Evolutionary conservation across 92 coral and sea anemone genomes (phyloP).

Genomic region (Epizoanthus scotinus): DNA sequence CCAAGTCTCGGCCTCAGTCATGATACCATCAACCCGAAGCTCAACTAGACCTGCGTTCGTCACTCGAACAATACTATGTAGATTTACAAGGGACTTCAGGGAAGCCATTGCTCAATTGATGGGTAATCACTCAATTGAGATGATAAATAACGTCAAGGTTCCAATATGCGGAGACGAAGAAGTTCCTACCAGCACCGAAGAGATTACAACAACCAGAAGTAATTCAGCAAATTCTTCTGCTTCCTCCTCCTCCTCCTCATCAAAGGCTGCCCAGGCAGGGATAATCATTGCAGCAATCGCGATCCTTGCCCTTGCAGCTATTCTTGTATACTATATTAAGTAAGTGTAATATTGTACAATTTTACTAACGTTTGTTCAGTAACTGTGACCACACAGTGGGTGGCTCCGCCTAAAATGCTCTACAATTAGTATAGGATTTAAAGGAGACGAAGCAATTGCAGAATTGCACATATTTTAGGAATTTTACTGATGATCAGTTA

Average conservation of each 20-base stretch:
- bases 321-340: neutral
- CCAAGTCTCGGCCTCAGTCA: neutral
- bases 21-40: neutral
- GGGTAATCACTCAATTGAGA: conserved; percentile 13
- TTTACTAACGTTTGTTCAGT: no score
- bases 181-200: neutral
- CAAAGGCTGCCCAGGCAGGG: conserved; percentile 21
- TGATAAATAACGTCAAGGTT: neutral
- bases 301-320: conserved; percentile 4
- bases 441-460: no score
- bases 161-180: neutral
- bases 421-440: no score
- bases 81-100: conserved; percentile 32
- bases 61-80: conserved; percentile 6
- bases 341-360: neutral
- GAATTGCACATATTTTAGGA: no score
- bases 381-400: no score
- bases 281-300: conserved; percentile 13
- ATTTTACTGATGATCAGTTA: no score
- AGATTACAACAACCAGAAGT: neutral
- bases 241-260: neutral
- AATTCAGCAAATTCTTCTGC: conserved; percentile 6
- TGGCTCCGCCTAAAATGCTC: no score
- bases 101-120: conserved; percentile 6
- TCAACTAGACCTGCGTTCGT: neutral